A percentile compares a stretch with the other conserved stretches of the same genome.
Conservation (phyloP, 2,888 invertebrate genomes). For the Trichacis sp. region DNA sequence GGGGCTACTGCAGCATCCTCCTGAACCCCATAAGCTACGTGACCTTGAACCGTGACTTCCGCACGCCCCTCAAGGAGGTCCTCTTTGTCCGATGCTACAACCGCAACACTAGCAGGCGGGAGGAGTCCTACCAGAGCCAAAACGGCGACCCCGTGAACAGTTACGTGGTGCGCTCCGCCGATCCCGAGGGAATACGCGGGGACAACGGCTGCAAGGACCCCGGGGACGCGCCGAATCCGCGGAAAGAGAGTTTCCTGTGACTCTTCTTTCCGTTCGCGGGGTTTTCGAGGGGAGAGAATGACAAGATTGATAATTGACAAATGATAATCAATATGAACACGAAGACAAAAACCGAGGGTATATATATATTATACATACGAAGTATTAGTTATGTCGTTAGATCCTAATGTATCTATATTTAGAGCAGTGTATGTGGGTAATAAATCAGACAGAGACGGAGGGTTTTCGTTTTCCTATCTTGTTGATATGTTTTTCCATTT, state of each 20-base stretch:
- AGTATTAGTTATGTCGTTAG: conserved; percentile 37
- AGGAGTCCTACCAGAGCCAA: conserved; percentile 92
- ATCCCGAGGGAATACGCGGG: conserved; percentile 59
- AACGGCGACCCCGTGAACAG: conserved; percentile 84
- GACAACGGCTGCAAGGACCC: conserved; percentile 70
- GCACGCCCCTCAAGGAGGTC: conserved; percentile 96
- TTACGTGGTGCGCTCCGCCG: conserved; percentile 71
- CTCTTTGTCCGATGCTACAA: conserved; percentile 91
- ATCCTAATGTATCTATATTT: conserved; percentile 32
- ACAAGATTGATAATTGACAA: conserved; percentile 40
- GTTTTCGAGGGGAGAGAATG: conserved; percentile 35
- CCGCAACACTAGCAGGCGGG: conserved; percentile 90
- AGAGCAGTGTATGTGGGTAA: conserved; percentile 39
- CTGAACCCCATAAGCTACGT: conserved; percentile 97
- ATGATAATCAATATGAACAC: conserved; percentile 42
- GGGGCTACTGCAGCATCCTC: conserved; percentile 95
- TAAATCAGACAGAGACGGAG: conserved; percentile 20
- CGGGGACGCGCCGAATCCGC: conserved; percentile 75
- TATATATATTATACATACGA: conserved; percentile 14
- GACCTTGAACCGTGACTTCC: conserved; percentile 93
- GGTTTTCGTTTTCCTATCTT: too few species aligned
- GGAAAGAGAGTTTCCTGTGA: conserved; percentile 78
- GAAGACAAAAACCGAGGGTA: conserved; percentile 17
- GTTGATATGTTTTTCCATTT: too few species aligned
- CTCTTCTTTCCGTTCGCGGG: too few species aligned